A percentile compares a stretch with the other conserved stretches of the same genome.
phyloP scores from a whole-genome alignment of 2,797 vertebrate genomes.

The Heliangelus exortis region DNA sequence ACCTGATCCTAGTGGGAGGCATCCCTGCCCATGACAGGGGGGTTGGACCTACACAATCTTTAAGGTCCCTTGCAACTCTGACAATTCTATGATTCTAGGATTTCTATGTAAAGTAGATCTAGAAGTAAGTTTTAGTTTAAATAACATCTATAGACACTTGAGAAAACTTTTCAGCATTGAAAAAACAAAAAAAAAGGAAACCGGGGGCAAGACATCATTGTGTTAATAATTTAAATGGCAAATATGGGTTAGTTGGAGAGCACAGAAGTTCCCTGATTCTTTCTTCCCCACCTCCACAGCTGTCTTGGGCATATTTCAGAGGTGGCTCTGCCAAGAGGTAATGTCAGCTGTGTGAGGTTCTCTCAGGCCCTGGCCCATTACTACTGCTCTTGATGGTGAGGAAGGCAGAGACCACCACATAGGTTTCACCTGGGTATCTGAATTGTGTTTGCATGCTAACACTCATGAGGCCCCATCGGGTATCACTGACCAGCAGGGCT shows the following conservation, averaged over 20 bases:
- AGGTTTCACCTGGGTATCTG: background rate
- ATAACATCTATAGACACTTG: background rate
- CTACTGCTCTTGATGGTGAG: background rate
- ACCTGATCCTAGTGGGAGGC: no score
- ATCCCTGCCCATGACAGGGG: no score
- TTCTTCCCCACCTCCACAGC: background rate
- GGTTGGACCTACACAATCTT: no score
- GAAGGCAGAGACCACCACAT: background rate
- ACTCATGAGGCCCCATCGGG: rapidly evolving
- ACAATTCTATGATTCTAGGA: no score
- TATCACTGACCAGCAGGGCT: background rate
- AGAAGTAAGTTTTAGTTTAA: background rate
- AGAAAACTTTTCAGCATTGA: background rate
- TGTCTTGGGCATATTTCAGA: background rate
- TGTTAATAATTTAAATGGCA: background rate
- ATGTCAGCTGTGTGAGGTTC: background rate
- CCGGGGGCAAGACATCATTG: rapidly evolving
- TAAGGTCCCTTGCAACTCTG: no score
- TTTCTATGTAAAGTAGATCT: background rate
- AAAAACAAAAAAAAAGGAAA: background rate
- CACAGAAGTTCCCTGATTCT: background rate
- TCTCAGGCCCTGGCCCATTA: background rate
- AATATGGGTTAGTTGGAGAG: background rate
- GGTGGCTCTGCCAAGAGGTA: background rate
- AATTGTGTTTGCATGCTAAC: rapidly evolving